Conservation (phyloP, 2,888 invertebrate genomes). For the Nomada fabriciana region DNA sequence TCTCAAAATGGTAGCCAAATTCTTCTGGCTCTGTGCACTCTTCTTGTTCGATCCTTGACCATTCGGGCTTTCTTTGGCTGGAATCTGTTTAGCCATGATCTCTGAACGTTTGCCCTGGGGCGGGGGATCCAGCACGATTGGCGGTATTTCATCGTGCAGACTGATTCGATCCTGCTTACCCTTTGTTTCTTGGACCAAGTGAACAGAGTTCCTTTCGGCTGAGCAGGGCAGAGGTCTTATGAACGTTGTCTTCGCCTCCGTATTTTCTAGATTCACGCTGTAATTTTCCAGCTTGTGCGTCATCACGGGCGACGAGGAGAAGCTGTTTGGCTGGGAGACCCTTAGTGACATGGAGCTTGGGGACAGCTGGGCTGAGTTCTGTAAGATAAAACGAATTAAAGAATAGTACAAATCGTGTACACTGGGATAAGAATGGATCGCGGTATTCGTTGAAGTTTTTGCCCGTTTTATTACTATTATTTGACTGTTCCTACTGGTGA, state of each 20-base stretch:
- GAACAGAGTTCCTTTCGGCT: slow-evolving; percentile 56
- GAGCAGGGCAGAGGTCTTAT: slow-evolving; percentile 81
- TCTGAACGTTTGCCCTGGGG: slow-evolving; percentile 74
- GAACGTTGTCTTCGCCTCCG: slow-evolving; percentile 76
- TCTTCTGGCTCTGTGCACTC: slow-evolving; percentile 48
- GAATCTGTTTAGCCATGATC: slow-evolving; percentile 29
- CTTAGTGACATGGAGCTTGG: slow-evolving; percentile 77
- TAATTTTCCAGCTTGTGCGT: slow-evolving; percentile 82
- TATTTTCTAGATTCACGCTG: slow-evolving; percentile 75
- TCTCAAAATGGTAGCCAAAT: slow-evolving; percentile 74
- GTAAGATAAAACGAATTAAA: slow-evolving; percentile 14
- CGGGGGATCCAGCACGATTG: slow-evolving; percentile 78
- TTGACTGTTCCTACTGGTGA: neutral
- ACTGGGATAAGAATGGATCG: neutral
- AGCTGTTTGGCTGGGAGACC: slow-evolving; percentile 80
- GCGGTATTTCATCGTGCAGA: slow-evolving; percentile 75
- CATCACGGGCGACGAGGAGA: slow-evolving; percentile 81
- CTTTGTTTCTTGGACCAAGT: slow-evolving; percentile 50
- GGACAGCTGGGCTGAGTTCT: slow-evolving; percentile 78
- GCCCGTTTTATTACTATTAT: neutral
- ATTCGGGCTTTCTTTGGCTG: slow-evolving; percentile 41
- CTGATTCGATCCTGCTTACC: slow-evolving; percentile 64
- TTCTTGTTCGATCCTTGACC: slow-evolving; percentile 30
- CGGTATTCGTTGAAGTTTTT: neutral
- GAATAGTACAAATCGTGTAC: neutral